These are phyloP conservation scores for Puma concolor DNA, from an alignment of 2,113 vertebrate genomes.

Conservation along the genomic window DNA sequence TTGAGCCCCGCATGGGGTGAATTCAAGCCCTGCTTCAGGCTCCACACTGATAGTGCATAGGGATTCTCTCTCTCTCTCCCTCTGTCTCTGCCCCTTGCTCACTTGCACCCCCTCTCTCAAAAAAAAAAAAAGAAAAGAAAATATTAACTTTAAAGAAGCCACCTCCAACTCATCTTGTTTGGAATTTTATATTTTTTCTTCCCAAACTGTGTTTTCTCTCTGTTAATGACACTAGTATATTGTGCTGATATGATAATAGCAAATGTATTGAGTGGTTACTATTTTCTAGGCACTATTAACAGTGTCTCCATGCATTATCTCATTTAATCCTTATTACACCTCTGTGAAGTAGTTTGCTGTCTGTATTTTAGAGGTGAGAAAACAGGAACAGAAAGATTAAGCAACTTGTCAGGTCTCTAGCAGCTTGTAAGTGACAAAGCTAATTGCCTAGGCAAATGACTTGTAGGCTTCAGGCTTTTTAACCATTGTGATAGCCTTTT, in stretches of 20 bases:
- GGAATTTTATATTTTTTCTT: slow-evolving; percentile 10
- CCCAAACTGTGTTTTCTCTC: neutral
- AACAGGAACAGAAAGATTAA: slow-evolving; percentile 1
- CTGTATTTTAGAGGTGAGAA: neutral
- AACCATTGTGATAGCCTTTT: neutral
- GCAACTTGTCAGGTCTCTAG: neutral
- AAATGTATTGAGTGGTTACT: neutral
- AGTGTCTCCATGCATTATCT: neutral
- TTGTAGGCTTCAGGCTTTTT: neutral
- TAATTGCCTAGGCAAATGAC: neutral
- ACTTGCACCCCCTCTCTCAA: no score
- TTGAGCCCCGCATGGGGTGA: no score
- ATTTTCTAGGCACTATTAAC: neutral
- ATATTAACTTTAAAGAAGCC: neutral
- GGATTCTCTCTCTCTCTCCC: no score
- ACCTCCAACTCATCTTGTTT: neutral
- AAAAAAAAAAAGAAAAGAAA: neutral
- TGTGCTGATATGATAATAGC: neutral
- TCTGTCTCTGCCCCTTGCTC: no score
- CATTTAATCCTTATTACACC: neutral
- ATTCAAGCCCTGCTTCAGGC: no score
- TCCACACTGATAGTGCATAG: no score
- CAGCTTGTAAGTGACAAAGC: neutral
- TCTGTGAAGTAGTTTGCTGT: neutral
- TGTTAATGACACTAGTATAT: neutral